These are phyloP conservation scores for Apis mellifera DNA, from an alignment of 1,140 invertebrate genomes.

Conservation along the genomic window DNA sequence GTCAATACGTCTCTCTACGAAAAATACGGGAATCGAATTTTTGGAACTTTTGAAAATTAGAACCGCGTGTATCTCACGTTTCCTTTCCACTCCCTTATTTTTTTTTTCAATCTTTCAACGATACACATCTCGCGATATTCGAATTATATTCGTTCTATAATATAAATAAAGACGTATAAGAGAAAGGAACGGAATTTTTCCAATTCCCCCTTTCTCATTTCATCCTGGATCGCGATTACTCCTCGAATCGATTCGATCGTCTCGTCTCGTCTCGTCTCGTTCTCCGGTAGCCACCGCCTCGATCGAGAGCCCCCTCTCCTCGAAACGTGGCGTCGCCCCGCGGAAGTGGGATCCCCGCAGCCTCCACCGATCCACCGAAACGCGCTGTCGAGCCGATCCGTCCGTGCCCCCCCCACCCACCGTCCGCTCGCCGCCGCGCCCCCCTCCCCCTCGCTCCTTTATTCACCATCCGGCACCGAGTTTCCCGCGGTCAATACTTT, in stretches of 20 bases:
- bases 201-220: no score
- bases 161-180: no score
- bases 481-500: constrained; percentile 73
- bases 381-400: constrained; percentile 12
- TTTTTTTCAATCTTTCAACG: no score
- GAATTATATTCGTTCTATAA: no score
- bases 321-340: not conserved
- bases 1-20: constrained; percentile 76
- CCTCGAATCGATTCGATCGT: no score
- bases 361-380: constrained; percentile 6
- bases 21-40: constrained; percentile 64
- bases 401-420: constrained; percentile 13
- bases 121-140: no score
- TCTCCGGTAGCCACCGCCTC: no score
- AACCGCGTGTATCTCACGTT: constrained; percentile 59
- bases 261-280: no score
- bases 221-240: no score
- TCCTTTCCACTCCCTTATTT: no score
- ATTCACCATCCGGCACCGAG: constrained; percentile 26
- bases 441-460: not conserved
- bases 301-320: not conserved
- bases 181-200: no score
- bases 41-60: constrained; percentile 60
- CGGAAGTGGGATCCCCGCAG: not conserved
- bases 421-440: not conserved